A percentile compares a stretch with the other conserved stretches of the same genome.
Conservation (phyloP, 2,797 vertebrate genomes). For the Myotis pilosus region DNA sequence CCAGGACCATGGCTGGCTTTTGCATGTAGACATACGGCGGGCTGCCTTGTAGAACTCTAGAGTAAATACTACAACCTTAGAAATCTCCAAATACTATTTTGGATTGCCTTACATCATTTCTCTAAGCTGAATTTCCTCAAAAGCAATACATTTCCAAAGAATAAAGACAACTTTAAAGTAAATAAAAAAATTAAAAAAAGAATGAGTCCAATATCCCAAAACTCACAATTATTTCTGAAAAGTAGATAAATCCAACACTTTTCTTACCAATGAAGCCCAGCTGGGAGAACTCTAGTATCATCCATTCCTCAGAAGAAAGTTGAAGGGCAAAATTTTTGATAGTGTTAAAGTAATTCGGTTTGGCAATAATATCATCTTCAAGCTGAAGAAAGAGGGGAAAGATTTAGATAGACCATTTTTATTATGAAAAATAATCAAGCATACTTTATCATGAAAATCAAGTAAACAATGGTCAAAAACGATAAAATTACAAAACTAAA, state of each 20-base stretch:
- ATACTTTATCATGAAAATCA: not conserved
- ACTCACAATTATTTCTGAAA: slow-evolving; percentile 18
- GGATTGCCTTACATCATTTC: not conserved
- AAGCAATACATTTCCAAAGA: not conserved
- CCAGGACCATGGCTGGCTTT: accelerated
- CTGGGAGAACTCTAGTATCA: slow-evolving; percentile 99
- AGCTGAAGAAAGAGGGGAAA: slow-evolving; percentile 84
- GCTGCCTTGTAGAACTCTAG: not conserved
- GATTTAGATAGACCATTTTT: not conserved
- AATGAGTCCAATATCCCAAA: slow-evolving; percentile 47
- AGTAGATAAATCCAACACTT: slow-evolving; percentile 48
- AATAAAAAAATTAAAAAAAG: not conserved
- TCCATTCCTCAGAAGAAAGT: slow-evolving; percentile 98
- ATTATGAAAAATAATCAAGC: not conserved
- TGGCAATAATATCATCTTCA: slow-evolving; percentile 99
- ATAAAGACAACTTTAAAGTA: not conserved
- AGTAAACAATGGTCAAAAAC: slow-evolving; percentile 27
- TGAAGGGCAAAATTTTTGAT: slow-evolving; percentile 99
- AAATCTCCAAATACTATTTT: not conserved
- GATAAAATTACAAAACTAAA: not conserved
- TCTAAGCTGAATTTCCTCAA: not conserved
- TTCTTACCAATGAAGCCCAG: slow-evolving; percentile 97
- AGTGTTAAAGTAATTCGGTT: slow-evolving; percentile 98
- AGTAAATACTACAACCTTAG: not conserved
- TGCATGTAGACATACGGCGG: accelerated